Evolutionary conservation across 2,797 vertebrate species (phyloP).

Genomic region (Helostoma temminkii): DNA sequence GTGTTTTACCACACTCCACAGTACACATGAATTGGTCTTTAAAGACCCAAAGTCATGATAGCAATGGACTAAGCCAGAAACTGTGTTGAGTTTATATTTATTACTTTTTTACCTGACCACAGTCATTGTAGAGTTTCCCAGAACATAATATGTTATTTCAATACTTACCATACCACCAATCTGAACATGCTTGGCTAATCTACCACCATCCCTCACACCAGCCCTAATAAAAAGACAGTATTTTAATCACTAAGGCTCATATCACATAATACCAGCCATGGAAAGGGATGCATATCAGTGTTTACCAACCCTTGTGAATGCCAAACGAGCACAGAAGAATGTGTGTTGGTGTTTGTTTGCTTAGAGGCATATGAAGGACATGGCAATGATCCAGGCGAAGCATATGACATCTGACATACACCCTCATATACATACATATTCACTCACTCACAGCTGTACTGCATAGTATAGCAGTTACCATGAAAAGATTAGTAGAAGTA

Average conservation of each 20-base stretch:
- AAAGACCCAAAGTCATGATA: too few relatives aligned
- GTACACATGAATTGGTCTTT: too few relatives aligned
- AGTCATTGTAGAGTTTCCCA: neutral
- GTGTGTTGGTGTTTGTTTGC: conserved; percentile 33
- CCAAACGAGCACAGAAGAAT: conserved; percentile 40
- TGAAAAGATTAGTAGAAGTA: conserved; percentile 40
- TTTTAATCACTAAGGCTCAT: conserved; percentile 40
- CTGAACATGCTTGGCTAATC: conserved; percentile 11
- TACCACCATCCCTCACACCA: neutral
- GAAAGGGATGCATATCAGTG: conserved; percentile 41
- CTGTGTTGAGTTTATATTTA: neutral
- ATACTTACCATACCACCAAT: conserved; percentile 21
- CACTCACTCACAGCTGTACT: conserved; percentile 12
- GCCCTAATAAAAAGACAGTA: conserved; percentile 1
- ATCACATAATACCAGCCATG: conserved; percentile 52
- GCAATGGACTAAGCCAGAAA: too few relatives aligned
- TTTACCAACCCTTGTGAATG: conserved; percentile 49
- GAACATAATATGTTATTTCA: neutral
- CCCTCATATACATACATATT: conserved; percentile 9
- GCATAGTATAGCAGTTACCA: conserved; percentile 37
- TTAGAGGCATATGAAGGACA: conserved; percentile 50
- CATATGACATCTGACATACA: conserved; percentile 60
- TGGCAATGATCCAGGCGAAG: conserved; percentile 48
- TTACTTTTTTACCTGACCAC: neutral
- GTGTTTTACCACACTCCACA: too few relatives aligned